A percentile compares a stretch with the other conserved stretches of the same genome.
Conservation (phyloP, 2,113 vertebrate species). For the Xyliphius kryptos region DNA sequence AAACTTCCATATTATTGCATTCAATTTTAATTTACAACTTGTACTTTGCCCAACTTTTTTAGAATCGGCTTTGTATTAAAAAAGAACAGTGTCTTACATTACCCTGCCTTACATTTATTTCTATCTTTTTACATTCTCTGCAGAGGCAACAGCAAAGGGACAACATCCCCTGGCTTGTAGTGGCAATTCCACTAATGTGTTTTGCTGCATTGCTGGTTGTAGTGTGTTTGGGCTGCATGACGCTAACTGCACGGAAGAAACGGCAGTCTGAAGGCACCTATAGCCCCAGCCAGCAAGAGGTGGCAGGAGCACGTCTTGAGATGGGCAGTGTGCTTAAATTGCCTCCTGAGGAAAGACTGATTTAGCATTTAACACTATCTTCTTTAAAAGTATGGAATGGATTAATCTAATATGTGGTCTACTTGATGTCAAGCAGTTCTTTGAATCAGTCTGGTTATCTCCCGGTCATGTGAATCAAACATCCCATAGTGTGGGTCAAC, state of each 20-base stretch:
- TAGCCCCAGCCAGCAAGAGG: constrained; percentile 94
- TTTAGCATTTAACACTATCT: constrained; percentile 51
- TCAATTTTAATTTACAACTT: too few species aligned
- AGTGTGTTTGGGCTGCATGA: constrained; percentile 76
- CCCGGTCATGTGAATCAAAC: too few species aligned
- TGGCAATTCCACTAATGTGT: constrained; percentile 82
- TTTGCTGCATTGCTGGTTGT: constrained; percentile 78
- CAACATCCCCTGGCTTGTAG: constrained; percentile 76
- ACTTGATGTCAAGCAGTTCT: too few species aligned
- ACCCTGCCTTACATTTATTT: too few species aligned
- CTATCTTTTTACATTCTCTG: constrained; percentile 43
- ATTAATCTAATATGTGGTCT: too few species aligned
- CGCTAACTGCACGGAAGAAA: constrained; percentile 86
- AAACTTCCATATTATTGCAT: too few species aligned
- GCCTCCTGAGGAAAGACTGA: constrained; percentile 90
- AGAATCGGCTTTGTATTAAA: too few species aligned
- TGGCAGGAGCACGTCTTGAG: constrained; percentile 89
- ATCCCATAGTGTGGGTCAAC: too few species aligned
- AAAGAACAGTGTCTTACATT: too few species aligned
- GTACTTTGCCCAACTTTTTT: too few species aligned
- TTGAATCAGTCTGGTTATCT: too few species aligned
- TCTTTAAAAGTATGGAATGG: too few species aligned
- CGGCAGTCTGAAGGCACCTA: constrained; percentile 96
- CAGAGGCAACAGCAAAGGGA: constrained; percentile 69
- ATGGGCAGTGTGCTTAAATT: constrained; percentile 98